Evolutionary conservation across 2,113 vertebrate species (phyloP).

Genomic region (Macquaria australasica): DNA sequence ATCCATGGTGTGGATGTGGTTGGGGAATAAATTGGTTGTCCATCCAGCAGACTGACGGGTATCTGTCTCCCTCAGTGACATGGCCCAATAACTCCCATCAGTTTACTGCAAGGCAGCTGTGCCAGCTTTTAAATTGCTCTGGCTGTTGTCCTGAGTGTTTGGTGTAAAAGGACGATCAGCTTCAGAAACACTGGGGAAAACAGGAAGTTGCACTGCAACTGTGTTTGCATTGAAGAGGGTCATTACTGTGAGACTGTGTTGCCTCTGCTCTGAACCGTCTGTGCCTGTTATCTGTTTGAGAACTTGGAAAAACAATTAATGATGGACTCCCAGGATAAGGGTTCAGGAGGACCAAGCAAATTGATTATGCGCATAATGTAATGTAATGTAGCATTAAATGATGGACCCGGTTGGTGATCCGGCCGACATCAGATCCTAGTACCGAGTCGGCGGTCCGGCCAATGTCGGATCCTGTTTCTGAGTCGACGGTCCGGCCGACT

Average conservation of each 20-base stretch:
- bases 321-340: constrained; percentile 28
- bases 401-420: too few species aligned
- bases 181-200: constrained; percentile 8
- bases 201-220: background rate
- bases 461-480: too few species aligned
- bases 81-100: constrained; percentile 19
- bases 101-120: background rate
- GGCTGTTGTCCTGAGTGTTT: background rate
- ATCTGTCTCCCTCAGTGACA: constrained; percentile 4
- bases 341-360: constrained; percentile 33
- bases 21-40: background rate
- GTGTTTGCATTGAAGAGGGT: background rate
- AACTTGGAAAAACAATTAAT: constrained; percentile 49
- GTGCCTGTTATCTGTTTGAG: constrained; percentile 30
- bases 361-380: constrained; percentile 57
- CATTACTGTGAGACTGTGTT: background rate
- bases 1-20: too few species aligned
- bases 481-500: too few species aligned
- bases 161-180: background rate
- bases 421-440: too few species aligned
- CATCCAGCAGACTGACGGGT: constrained; percentile 12
- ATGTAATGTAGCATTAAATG: constrained; percentile 60
- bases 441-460: too few species aligned
- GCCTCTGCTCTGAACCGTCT: background rate
- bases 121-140: constrained; percentile 32